Percentiles rank a stretch among this genome's conserved stretches.
phyloP scores from a whole-genome alignment of 2,888 invertebrate species.

The Aspidiotus rigidus region DNA sequence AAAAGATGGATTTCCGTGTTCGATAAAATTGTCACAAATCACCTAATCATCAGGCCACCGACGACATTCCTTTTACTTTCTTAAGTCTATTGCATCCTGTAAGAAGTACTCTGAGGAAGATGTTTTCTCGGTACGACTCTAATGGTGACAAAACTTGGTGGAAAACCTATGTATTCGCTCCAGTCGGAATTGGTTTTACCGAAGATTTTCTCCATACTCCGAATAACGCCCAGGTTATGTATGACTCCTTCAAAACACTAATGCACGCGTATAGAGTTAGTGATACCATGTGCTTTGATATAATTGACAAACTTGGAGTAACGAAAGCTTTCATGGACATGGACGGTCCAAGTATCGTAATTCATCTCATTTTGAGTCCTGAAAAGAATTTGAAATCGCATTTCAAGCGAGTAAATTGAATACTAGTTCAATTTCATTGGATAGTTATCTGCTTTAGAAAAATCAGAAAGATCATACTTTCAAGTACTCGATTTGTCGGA shows the following conservation, averaged over 20 bases:
- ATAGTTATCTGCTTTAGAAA: slow-evolving; percentile 46
- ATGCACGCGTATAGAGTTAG: slow-evolving; percentile 3
- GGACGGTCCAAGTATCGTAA: slow-evolving; percentile 2
- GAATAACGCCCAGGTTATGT: slow-evolving; percentile 6
- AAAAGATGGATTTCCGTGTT: too few species aligned
- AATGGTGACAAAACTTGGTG: slow-evolving; percentile 5
- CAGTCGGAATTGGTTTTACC: slow-evolving; percentile 10
- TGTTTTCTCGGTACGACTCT: slow-evolving; percentile 44
- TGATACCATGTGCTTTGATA: slow-evolving; percentile 4
- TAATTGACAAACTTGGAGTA: not conserved
- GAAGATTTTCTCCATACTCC: slow-evolving; percentile 17
- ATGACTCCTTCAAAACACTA: not conserved
- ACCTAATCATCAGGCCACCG: too few species aligned
- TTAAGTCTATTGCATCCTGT: slow-evolving; percentile 43
- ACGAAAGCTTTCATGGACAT: not conserved
- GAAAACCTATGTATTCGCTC: slow-evolving; percentile 14
- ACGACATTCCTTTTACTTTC: too few species aligned
- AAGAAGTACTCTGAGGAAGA: slow-evolving; percentile 43
- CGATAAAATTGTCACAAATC: too few species aligned
- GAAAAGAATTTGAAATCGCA: not conserved
- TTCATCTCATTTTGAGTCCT: not conserved
- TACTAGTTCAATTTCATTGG: slow-evolving; percentile 58
- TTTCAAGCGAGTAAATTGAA: slow-evolving; percentile 53
- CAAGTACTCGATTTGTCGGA: slow-evolving; percentile 40
- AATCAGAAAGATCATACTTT: slow-evolving; percentile 40